phyloP scores from a whole-genome alignment of 2,113 vertebrate genomes.

The Edolisoma coerulescens region DNA sequence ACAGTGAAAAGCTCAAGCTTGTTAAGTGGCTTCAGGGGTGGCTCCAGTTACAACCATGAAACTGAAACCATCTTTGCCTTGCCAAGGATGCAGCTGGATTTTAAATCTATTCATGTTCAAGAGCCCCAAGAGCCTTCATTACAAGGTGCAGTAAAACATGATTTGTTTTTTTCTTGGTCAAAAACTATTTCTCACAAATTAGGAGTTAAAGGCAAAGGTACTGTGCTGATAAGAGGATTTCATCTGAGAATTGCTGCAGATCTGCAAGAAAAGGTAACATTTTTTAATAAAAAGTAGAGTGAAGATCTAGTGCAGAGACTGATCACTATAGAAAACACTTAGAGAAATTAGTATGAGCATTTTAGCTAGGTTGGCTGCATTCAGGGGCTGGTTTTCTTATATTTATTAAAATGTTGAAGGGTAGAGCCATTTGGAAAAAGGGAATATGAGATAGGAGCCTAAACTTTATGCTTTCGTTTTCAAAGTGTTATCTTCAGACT shows the following conservation, averaged over 20 bases:
- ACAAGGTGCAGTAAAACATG: conserved; percentile 72
- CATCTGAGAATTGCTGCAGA: background rate
- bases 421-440: background rate
- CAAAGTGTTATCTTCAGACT: background rate
- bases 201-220: background rate
- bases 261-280: background rate
- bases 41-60: conserved; percentile 96
- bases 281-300: background rate
- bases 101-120: conserved; percentile 96
- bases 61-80: conserved; percentile 97
- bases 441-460: background rate
- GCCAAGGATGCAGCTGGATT: conserved; percentile 97
- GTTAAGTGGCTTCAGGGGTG: conserved; percentile 88
- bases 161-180: background rate
- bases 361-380: background rate
- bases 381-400: background rate
- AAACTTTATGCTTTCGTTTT: background rate
- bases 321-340: background rate
- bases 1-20: conserved; percentile 90
- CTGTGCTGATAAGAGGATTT: background rate
- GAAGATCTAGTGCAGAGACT: background rate
- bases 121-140: conserved; percentile 91
- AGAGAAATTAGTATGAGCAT: background rate
- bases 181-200: background rate
- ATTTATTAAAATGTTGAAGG: background rate